A percentile compares a stretch with the other conserved stretches of the same genome.
These are phyloP conservation scores for Melanotus villosus DNA, from an alignment of 2,888 invertebrate species.

Conservation along the genomic window DNA sequence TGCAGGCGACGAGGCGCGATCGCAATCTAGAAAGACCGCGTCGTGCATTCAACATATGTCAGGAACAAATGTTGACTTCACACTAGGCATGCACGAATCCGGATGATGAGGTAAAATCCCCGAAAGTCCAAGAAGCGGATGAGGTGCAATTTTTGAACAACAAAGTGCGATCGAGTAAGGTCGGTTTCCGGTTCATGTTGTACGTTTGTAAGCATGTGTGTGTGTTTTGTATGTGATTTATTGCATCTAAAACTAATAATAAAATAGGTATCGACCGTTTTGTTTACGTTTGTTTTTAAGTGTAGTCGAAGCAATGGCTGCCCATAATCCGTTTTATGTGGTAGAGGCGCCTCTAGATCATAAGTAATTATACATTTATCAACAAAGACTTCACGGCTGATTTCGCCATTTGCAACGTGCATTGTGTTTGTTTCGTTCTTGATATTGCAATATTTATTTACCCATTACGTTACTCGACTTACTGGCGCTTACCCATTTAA, in stretches of 20 bases:
- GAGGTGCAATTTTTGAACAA: too few species aligned
- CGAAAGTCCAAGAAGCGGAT: too few species aligned
- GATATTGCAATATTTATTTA: conserved; percentile 41
- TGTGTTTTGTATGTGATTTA: not conserved
- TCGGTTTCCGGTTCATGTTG: too few species aligned
- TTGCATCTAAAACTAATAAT: not conserved
- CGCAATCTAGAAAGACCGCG: too few species aligned
- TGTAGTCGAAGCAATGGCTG: conserved; percentile 23
- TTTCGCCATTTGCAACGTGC: conserved; percentile 42
- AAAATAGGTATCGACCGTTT: not conserved
- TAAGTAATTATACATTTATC: conserved; percentile 45
- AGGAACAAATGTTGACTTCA: conserved; percentile 20
- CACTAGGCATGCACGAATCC: not conserved
- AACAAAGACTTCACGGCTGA: conserved; percentile 43
- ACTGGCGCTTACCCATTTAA: conserved; percentile 31
- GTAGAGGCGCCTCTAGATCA: conserved; percentile 38
- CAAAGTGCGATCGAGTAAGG: too few species aligned
- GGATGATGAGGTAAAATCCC: too few species aligned
- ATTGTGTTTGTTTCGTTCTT: conserved; percentile 45
- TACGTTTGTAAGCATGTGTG: too few species aligned
- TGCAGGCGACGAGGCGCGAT: conserved; percentile 14
- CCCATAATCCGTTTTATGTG: conserved; percentile 23
- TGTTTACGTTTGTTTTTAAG: not conserved
- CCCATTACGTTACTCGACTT: conserved; percentile 34
- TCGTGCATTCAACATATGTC: conserved; percentile 14